Conservation (phyloP, 1,140 invertebrate genomes). For the Drosophila novamexicana region DNA sequence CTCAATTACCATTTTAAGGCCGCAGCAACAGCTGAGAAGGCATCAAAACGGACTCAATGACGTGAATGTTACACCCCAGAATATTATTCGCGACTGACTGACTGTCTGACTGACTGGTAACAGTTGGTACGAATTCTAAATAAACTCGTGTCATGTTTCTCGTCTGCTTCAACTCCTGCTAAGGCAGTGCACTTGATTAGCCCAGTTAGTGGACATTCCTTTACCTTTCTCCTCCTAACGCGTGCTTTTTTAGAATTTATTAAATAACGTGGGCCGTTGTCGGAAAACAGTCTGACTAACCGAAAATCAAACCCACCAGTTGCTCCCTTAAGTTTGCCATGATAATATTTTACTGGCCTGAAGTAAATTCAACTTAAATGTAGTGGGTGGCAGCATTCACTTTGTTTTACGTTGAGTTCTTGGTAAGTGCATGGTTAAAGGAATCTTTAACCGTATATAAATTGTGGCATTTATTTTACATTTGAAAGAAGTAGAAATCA, state of each 20-base stretch:
- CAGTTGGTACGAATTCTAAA: slow-evolving; percentile 28
- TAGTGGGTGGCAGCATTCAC: no score
- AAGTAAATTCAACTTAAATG: no score
- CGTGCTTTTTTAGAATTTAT: slow-evolving; percentile 52
- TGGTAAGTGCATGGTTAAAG: no score
- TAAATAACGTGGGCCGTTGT: slow-evolving; percentile 53
- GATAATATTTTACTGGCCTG: no score
- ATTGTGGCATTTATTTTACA: no score
- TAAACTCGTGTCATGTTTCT: slow-evolving; percentile 39
- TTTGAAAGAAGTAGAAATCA: no score
- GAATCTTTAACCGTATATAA: no score
- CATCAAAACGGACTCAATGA: slow-evolving; percentile 18
- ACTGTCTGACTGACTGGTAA: slow-evolving; percentile 2
- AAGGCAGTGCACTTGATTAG: slow-evolving; percentile 71
- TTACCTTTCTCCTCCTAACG: slow-evolving; percentile 29
- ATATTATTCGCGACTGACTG: not conserved
- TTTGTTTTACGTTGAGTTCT: no score
- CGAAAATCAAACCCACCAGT: slow-evolving; percentile 47
- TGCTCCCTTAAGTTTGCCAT: slow-evolving; percentile 25
- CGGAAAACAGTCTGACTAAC: slow-evolving; percentile 10
- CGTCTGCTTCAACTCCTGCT: slow-evolving; percentile 2
- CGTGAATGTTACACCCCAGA: not conserved
- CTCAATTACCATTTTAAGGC: slow-evolving; percentile 62
- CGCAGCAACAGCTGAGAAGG: slow-evolving; percentile 34
- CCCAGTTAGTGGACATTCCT: slow-evolving; percentile 36